Base-by-base conservation (phyloP, 2,888 invertebrate species). In the Prenolepis imparis region DNA sequence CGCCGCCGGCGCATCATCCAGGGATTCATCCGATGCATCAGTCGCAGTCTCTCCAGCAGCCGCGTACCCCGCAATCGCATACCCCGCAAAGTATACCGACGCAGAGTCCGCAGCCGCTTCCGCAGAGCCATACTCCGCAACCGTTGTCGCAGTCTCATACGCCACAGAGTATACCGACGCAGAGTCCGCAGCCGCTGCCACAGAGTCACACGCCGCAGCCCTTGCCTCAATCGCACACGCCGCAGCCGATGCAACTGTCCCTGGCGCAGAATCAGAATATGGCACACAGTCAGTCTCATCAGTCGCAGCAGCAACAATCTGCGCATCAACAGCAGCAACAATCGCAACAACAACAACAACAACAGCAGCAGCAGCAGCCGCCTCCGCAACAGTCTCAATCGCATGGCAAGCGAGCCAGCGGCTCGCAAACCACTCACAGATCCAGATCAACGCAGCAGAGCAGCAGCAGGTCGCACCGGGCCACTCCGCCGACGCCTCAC, bases 1-100 rank as follows among this genome's bases (percentile, higher is more conserved):
- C 93, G 18, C 95, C 95, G 90, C 94, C 95, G 93, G 85, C 94
- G 28, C 77, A 77, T 21, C 94, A 94, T 83, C 93, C 94, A 28
- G 82, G 90, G 11, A 91, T 93, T 67, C 92, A 94, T 86, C 88
- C 92, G 36, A 94, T 94, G 92, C 95, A 95, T 80, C 95, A 95
- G 83, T 95, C 93, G 28, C 93, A 94, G 75, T 91, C 93, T 28
- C 89, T 94, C 63, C 95, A 95, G 59, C 95, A 95, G 82, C 93
- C 95, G 8, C 92, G 94, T 74, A 95, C 94, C 67, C 96, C 95
- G 3, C 95, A 95, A 59, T 95, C 95, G 3, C 93, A 93, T 59
- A 92, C 93, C 1, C 92, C 93, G 1, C 94, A 94, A 73, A 93
- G 91, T 73, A 91, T 94, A 77, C 91, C 93, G 12, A 94, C 93